Evolutionary conservation across 2,113 vertebrate species (phyloP).

Genomic region (Marmota monax): DNA sequence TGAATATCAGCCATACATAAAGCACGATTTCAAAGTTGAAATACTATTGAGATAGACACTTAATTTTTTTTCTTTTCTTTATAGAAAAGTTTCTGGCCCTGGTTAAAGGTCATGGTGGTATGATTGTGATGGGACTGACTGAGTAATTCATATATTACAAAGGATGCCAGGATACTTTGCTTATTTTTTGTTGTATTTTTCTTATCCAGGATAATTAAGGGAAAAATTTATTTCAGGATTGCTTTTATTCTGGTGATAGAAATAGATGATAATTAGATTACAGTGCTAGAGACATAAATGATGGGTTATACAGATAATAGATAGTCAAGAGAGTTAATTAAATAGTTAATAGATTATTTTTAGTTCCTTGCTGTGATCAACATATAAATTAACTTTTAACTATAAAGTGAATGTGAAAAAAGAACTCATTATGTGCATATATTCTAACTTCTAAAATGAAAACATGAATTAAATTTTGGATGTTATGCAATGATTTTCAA

Average conservation of each 20-base stretch:
- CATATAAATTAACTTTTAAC: neutral
- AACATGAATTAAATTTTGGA: slow-evolving; percentile 18
- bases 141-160: neutral
- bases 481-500: neutral
- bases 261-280: neutral
- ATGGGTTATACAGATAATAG: neutral
- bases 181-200: neutral
- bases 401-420: neutral
- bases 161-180: neutral
- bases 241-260: neutral
- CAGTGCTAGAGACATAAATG: neutral
- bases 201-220: neutral
- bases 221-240: neutral
- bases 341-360: neutral
- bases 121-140: accelerated
- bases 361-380: neutral
- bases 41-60: accelerated
- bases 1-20: neutral
- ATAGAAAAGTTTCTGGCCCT: neutral
- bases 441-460: slow-evolving; percentile 33
- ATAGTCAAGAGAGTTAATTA: neutral
- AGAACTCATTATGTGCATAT: neutral
- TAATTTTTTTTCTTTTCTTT: neutral
- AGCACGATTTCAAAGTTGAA: neutral
- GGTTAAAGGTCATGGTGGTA: accelerated